Conservation (phyloP, 2,888 invertebrate species). For the Amphiduros pacificus region DNA sequence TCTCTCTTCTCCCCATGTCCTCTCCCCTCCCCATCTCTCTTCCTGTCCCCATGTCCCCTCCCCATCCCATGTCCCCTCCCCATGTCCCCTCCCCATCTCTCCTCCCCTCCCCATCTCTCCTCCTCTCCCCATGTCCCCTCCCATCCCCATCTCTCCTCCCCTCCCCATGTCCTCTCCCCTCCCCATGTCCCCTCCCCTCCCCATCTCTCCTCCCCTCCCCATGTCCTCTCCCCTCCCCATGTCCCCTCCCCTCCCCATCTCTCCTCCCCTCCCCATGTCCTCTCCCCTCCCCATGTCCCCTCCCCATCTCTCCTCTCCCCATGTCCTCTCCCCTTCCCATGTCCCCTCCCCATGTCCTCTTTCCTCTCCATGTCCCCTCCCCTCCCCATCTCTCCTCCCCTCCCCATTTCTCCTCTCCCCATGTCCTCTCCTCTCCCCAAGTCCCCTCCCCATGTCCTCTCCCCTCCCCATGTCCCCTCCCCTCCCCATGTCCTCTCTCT, state of each 20-base stretch:
- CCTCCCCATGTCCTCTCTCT: not conserved
- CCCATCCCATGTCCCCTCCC: not conserved
- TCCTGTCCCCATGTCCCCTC: not conserved
- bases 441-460: not conserved
- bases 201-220: not conserved
- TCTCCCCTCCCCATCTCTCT: not conserved
- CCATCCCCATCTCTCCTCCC: not conserved
- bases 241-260: not conserved
- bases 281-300: not conserved
- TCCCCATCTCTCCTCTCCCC: not conserved
- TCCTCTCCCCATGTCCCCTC: not conserved
- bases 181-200: not conserved
- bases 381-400: not conserved
- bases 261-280: not conserved
- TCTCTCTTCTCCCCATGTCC: not conserved
- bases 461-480: not conserved
- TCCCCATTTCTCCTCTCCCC: not conserved
- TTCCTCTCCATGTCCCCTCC: not conserved
- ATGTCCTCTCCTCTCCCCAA: not conserved
- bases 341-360: not conserved
- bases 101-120: not conserved
- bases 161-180: not conserved
- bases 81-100: not conserved
- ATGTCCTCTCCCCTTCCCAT: not conserved
- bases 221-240: not conserved